Base-by-base conservation (phyloP, 1,140 invertebrate species). In the Zaprionus ornatus region DNA sequence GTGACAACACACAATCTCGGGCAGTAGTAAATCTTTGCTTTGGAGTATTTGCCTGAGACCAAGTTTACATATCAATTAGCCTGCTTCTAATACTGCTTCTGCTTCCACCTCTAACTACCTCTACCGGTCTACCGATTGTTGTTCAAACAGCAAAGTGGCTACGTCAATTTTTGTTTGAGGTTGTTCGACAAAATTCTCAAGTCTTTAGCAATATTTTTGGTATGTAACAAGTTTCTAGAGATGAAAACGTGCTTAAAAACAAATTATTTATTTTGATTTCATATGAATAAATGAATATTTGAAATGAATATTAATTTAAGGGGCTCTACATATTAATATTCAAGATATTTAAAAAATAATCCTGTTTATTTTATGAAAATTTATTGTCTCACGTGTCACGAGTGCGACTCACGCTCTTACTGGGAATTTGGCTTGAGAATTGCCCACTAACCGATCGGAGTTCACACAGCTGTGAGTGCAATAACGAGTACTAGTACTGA, bases 31-130 rank as follows among this genome's bases (percentile, higher is more conserved):
- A 65, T 23, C 55, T 27, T 42, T 19, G 25, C 21, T 45, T 23
- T 5, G 25, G 23, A 40, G 37, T 66, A 29, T 54, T 62, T 67
- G 29, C 66, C 67, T 23, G 55, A 52, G 48, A 61, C 40, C 61
- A 77, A 78, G 83, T 64, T 37, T 69, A 87, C 84, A 88, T 88
- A 90, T 68, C 84, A 87, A 83, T 88, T 84, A 88, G 80, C 54
- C 63, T 40, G n/a, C 37, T 48, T 50, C 50, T 13, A 15, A 54
- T 32, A 17, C 40, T 42, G 40, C 40, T 37, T 37, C 40, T 17
- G 35, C 35, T 37, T 0, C 12, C 35, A 6, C 25, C 15, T 25
- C 9, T 17, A 9, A 5, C 13, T 23, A 9, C 9, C 23, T 21
- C 50, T 19, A 17, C 1, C 21, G 37, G 21, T 27, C 29, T 55